Base-by-base conservation (phyloP, 2,797 vertebrate species). In the Acridotheres tristis region DNA sequence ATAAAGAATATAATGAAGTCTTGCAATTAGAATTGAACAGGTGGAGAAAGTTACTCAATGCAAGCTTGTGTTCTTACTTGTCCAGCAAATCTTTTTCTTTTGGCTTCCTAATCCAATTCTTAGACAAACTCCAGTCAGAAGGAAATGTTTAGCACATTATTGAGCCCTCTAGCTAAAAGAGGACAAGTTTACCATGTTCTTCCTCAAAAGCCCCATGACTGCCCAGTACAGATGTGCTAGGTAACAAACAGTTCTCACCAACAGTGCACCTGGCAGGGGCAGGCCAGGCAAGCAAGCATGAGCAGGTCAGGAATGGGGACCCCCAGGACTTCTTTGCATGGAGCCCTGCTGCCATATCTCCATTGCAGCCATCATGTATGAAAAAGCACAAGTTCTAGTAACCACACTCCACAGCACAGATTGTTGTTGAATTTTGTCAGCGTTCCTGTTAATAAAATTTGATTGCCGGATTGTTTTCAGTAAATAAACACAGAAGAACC, bases 401-500 rank as follows among this genome's bases (percentile, higher is more conserved):
- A 21, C 9, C 43, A 26, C 1, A 11, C 20, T 79, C 48, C 34
- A 65, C 83, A 89, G 53, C 0, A 1, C 53, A 95, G 72, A 42
- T 67, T 87, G 48, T 27, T 65, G 29, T 67, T 67, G 74, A 63
- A 42, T 85, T 88, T 85, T 75, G 42, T 65, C 26, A 85, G 36
- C 0, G 5, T 47, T 71, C 40, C 57, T 40, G 34, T 58, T 85
- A 92, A 83, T 81, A 88, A 92, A 84, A 85, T 71, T 48, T 71
- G 54, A 43, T 71, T 85, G 58, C 40, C 80, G 58, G 34, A 23
- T 82, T 48, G 16, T 38, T 93, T 90, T 90, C 0, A 0, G 62
- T 90, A 88, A 85, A 77, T 47, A 93, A 94, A 75, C 42, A 77
- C 51, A 84, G 73, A 58, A 94, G 32, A 88, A 26, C 47, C 10